phyloP scores from a whole-genome alignment of 2,797 vertebrate species.

The Characodon lateralis region DNA sequence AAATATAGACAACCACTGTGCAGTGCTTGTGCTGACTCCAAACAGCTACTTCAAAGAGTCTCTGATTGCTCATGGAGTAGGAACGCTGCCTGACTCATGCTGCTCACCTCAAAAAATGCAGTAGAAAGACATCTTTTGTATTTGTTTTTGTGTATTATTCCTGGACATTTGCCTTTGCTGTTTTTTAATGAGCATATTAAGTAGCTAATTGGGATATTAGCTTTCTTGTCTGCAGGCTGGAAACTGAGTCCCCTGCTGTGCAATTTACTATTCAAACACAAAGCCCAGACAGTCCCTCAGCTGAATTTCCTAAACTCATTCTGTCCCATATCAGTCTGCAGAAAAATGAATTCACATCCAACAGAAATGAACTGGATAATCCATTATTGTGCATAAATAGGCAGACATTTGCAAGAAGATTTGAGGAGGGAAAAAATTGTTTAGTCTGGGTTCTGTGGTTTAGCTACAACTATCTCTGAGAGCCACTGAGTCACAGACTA shows the following conservation, averaged over 20 bases:
- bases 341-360: slow-evolving; percentile 56
- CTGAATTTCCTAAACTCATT: slow-evolving; percentile 52
- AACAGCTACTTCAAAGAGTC: slow-evolving; percentile 34
- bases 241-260: slow-evolving; percentile 62
- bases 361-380: slow-evolving; percentile 59
- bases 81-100: slow-evolving; percentile 21
- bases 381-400: slow-evolving; percentile 32
- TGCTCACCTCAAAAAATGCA: slow-evolving; percentile 34
- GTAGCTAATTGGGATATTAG: slow-evolving; percentile 76
- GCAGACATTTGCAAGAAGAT: slow-evolving; percentile 27
- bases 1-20: slow-evolving; percentile 17
- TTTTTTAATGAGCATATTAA: slow-evolving; percentile 73
- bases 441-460: slow-evolving; percentile 29
- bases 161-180: slow-evolving; percentile 62
- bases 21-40: slow-evolving; percentile 22
- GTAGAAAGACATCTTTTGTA: slow-evolving; percentile 51
- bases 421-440: slow-evolving; percentile 17
- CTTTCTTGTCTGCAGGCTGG: slow-evolving; percentile 60
- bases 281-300: slow-evolving; percentile 68
- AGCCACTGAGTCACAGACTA: slow-evolving; percentile 19
- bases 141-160: slow-evolving; percentile 57
- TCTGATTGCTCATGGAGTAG: slow-evolving; percentile 20
- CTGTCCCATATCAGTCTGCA: slow-evolving; percentile 53
- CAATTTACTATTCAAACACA: slow-evolving; percentile 68
- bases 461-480: slow-evolving; percentile 26